These are phyloP conservation scores for Agapornis roseicollis DNA, from an alignment of 2,113 vertebrate species.

Conservation along the genomic window DNA sequence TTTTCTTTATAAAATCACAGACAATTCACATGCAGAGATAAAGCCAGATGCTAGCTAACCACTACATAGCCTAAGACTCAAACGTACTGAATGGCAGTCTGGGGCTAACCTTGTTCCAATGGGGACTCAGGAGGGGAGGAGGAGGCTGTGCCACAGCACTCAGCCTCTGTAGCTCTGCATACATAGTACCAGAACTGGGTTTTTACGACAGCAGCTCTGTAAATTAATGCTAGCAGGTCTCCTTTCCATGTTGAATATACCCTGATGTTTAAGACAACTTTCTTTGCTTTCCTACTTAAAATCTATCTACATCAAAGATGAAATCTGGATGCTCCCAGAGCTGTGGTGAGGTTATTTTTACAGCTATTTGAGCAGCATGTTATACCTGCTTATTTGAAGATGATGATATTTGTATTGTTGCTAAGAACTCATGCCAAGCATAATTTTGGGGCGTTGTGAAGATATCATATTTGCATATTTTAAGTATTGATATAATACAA, in stretches of 20 bases:
- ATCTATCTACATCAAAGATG: constrained; percentile 31
- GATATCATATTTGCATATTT: constrained; percentile 64
- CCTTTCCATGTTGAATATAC: not conserved
- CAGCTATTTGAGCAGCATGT: constrained; percentile 31
- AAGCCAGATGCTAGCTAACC: not conserved
- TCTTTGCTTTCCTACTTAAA: constrained; percentile 9
- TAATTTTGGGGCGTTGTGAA: constrained; percentile 45
- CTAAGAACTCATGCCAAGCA: constrained; percentile 54
- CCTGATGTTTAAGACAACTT: constrained; percentile 4
- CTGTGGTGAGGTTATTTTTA: constrained; percentile 47
- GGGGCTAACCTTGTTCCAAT: not conserved
- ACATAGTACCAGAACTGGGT: not conserved
- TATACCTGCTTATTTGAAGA: constrained; percentile 63
- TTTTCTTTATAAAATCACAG: not conserved
- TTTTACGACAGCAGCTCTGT: not conserved
- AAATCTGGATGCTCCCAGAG: constrained; percentile 24
- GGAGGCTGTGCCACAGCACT: rapidly evolving
- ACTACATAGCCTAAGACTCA: not conserved
- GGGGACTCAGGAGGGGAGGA: not conserved
- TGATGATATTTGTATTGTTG: constrained; percentile 64
- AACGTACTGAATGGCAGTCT: rapidly evolving
- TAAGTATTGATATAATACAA: constrained; percentile 60
- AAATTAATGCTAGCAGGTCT: not conserved
- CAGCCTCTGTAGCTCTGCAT: not conserved
- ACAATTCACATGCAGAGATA: not conserved